Evolutionary conservation across 2,113 vertebrate species (phyloP), one percentile per base, ranked within the genome.

Genomic region (Tetraodon nigroviridis): DNA sequence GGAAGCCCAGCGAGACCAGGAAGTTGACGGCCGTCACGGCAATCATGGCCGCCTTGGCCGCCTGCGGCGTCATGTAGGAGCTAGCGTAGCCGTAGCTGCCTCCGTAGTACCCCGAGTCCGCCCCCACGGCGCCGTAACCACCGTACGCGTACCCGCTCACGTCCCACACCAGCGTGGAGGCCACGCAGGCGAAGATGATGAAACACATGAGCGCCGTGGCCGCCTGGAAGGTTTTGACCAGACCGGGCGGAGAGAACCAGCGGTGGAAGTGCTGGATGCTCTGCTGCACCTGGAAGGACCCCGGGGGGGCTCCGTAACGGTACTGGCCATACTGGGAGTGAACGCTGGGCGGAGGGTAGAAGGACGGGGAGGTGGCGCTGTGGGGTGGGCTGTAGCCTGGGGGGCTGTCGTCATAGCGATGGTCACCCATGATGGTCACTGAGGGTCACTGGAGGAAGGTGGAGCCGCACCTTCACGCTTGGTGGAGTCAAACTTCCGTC

Each of bases 121-220:
- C 53, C 83, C 13, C 47, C 29, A 58, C 80, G 1, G 61, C 58
- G 12, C 70, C 47, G 22, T 75, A 83, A 0, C 84, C 80, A 37
- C 76, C 88, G 0, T 84, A 18, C 0, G 89, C 81, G 1, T 81
- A 61, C 0, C 91, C 86, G 1, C 87, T 88, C 32, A 93, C 89
- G 7, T 94, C 92, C 94, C 93, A 95, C 51, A 92, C 91, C 56
- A 95, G 64, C 0, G 94, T 95, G 47, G 94, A 94, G 0, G 93
- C 93, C 49, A 94, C 92, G 1, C 87, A 93, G 68, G 91, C 92
- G 1, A 95, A 95, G 57, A 92, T 89, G 56, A 91, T 70, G 5
- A 94, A 64, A 58, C 92, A 93, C 18, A 95, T 86, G 41, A 94
- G 74, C 12, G 87, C 46, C 0, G 88, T 71, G 0, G 65, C 4